These are phyloP conservation scores for Genyomyrus donnyi DNA, from an alignment of 2,113 vertebrate species.

Conservation along the genomic window DNA sequence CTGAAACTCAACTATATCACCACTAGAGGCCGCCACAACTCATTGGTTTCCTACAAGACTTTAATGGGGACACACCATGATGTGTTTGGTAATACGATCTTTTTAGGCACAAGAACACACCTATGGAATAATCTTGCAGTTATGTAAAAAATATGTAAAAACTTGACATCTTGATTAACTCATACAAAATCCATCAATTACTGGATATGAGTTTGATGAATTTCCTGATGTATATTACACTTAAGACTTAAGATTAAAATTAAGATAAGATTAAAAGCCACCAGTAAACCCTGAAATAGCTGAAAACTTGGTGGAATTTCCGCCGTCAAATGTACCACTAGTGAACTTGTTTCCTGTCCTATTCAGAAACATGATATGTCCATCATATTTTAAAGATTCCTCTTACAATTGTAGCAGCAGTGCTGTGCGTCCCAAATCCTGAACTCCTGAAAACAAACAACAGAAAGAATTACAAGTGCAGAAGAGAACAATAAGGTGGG, in stretches of 20 bases:
- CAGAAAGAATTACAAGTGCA: neutral
- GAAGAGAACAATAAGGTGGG: neutral
- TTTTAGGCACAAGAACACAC: neutral
- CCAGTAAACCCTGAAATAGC: neutral
- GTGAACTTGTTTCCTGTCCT: neutral
- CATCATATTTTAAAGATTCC: neutral
- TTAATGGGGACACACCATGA: neutral
- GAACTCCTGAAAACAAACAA: slow-evolving; percentile 34
- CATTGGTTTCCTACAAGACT: neutral
- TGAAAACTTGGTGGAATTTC: neutral
- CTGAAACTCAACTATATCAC: neutral
- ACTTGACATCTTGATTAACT: neutral
- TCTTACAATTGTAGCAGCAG: slow-evolving; percentile 53
- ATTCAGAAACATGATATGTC: neutral
- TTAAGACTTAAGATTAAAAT: neutral
- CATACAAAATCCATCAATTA: neutral
- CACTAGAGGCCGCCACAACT: neutral
- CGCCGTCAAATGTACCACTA: neutral
- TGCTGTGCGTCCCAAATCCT: slow-evolving; percentile 45
- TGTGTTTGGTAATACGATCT: neutral
- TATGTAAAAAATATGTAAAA: neutral
- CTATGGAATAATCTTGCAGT: neutral
- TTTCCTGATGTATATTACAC: neutral
- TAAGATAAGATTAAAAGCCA: neutral
- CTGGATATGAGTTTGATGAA: neutral